Percentiles rank a stretch among this genome's conserved stretches.
These are phyloP conservation scores for Lasioglossum malachurum DNA, from an alignment of 2,888 invertebrate genomes.

Conservation along the genomic window DNA sequence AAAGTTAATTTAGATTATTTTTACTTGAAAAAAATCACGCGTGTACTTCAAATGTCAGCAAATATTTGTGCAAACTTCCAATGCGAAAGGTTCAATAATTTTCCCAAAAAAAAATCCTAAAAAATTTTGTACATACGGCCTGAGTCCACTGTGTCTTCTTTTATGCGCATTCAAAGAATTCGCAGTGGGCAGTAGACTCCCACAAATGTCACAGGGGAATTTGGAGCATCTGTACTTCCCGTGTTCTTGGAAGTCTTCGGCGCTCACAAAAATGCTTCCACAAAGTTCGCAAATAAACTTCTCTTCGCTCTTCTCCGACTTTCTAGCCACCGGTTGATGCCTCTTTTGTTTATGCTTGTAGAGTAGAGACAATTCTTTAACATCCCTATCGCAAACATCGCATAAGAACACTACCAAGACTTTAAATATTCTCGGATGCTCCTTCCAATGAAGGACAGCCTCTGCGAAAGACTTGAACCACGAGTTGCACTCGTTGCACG, in stretches of 20 bases:
- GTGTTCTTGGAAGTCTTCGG: slow-evolving; percentile 70
- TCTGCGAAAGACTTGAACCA: slow-evolving; percentile 86
- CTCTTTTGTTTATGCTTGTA: slow-evolving; percentile 87
- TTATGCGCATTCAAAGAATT: slow-evolving; percentile 79
- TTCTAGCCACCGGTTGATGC: slow-evolving; percentile 85
- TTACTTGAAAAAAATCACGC: too few species aligned
- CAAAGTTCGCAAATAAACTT: slow-evolving; percentile 86
- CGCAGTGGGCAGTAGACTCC: slow-evolving; percentile 74
- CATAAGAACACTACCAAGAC: slow-evolving; percentile 85
- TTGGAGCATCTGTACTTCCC: slow-evolving; percentile 77
- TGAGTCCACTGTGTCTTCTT: slow-evolving; percentile 78
- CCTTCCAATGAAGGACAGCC: slow-evolving; percentile 87
- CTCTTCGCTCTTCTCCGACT: slow-evolving; percentile 72
- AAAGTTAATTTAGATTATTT: not conserved
- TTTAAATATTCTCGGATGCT: slow-evolving; percentile 85
- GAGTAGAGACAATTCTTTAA: slow-evolving; percentile 86
- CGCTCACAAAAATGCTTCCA: slow-evolving; percentile 81
- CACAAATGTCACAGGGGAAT: slow-evolving; percentile 78
- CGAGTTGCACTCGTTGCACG: slow-evolving; percentile 84
- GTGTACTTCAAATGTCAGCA: too few species aligned
- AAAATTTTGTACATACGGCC: slow-evolving; percentile 72
- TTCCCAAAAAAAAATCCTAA: not conserved
- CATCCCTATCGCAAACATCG: slow-evolving; percentile 85
- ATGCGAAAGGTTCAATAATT: not conserved
- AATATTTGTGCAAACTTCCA: too few species aligned